Conservation (phyloP, 2,797 vertebrate species). For the Hybognathus amarus region DNA sequence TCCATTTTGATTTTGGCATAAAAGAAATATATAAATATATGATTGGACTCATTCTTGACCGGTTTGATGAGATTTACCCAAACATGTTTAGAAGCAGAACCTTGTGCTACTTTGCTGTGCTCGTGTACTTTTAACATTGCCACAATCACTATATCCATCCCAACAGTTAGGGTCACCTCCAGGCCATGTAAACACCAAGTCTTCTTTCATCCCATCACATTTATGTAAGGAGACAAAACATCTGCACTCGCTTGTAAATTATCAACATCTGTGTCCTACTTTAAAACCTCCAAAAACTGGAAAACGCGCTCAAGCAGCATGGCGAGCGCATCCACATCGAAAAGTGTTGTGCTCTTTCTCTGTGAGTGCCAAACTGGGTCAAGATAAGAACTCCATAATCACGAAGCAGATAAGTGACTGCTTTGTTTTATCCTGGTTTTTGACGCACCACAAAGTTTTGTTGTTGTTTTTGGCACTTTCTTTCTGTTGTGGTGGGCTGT, state of each 20-base stretch:
- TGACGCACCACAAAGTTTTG: slow-evolving; percentile 19
- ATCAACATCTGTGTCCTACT: slow-evolving; percentile 52
- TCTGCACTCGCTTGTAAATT: slow-evolving; percentile 27
- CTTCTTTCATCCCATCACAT: slow-evolving; percentile 9
- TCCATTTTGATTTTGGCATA: neutral
- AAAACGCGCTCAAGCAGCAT: neutral
- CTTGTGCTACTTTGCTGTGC: neutral
- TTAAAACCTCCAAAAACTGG: slow-evolving; percentile 31
- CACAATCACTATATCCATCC: slow-evolving; percentile 17
- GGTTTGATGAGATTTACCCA: neutral
- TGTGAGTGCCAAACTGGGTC: slow-evolving; percentile 45
- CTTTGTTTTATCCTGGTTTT: neutral
- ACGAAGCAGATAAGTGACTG: slow-evolving; percentile 37
- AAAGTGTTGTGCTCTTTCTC: slow-evolving; percentile 18
- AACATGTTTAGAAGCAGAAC: neutral
- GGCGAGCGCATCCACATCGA: neutral
- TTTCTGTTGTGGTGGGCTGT: slow-evolving; percentile 11
- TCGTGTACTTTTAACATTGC: slow-evolving; percentile 2
- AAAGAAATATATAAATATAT: neutral
- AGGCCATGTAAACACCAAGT: slow-evolving; percentile 3
- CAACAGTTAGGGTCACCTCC: slow-evolving; percentile 1
- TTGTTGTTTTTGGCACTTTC: slow-evolving; percentile 40
- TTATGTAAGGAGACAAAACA: slow-evolving; percentile 45
- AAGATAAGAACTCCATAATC: slow-evolving; percentile 50
- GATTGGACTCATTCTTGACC: neutral